A percentile compares a stretch with the other conserved stretches of the same genome.
phyloP scores from a whole-genome alignment of 2,113 vertebrate species.

The Psettodes erumei region DNA sequence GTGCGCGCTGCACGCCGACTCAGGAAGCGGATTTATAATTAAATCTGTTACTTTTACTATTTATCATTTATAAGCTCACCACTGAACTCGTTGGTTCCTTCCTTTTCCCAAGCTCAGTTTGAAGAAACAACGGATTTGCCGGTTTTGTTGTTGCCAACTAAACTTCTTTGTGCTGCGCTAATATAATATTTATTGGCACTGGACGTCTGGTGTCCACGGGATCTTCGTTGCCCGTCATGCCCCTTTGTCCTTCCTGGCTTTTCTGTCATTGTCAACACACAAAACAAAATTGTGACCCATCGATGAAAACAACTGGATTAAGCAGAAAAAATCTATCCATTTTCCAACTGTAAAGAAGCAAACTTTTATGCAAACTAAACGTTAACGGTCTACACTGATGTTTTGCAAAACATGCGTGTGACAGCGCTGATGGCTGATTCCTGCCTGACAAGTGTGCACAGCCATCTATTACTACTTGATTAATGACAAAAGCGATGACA shows the following conservation, averaged over 20 bases:
- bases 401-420: constrained; percentile 15
- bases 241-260: background rate
- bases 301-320: background rate
- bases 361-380: constrained; percentile 7
- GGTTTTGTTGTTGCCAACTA: too few species aligned
- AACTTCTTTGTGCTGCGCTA: too few species aligned
- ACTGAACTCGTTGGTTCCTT: background rate
- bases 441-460: constrained; percentile 29
- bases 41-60: background rate
- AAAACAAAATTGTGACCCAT: background rate
- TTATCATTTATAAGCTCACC: background rate
- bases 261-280: background rate
- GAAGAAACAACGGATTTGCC: too few species aligned
- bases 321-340: constrained; percentile 13
- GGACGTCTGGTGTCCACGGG: background rate
- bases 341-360: background rate
- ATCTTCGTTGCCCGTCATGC: background rate
- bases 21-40: too few species aligned
- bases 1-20: background rate
- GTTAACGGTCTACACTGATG: constrained; percentile 1
- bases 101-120: too few species aligned
- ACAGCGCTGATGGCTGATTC: constrained; percentile 3
- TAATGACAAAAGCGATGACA: constrained; percentile 53
- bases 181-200: too few species aligned
- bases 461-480: constrained; percentile 52